Percentiles rank a stretch among this genome's conserved stretches.
Conservation (phyloP, 2,113 vertebrate species). For the Myrmecophaga tridactyla region DNA sequence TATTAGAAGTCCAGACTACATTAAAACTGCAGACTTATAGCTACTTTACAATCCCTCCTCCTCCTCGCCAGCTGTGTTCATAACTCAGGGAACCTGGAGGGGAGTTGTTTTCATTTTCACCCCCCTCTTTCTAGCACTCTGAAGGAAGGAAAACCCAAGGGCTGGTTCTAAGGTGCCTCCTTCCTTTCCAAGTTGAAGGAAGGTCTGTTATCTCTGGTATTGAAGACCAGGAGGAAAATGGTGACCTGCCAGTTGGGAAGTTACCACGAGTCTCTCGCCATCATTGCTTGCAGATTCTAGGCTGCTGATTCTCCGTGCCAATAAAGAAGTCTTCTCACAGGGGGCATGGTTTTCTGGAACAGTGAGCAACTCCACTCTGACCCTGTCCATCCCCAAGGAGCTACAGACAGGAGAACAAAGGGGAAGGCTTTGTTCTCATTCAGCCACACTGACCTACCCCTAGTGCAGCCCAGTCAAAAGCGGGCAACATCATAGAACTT, state of each 20-base stretch:
- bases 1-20: neutral
- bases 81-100: neutral
- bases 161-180: neutral
- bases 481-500: neutral
- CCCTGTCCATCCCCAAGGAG: neutral
- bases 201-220: neutral
- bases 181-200: neutral
- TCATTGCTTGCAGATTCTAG: neutral
- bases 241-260: neutral
- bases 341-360: neutral
- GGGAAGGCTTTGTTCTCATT: neutral
- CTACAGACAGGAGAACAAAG: neutral
- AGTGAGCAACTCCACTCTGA: neutral
- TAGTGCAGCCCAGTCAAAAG: neutral
- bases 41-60: neutral
- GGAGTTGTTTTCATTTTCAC: neutral
- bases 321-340: fast-evolving
- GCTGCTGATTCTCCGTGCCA: neutral
- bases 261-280: neutral
- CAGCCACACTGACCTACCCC: neutral
- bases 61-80: neutral
- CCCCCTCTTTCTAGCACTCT: neutral
- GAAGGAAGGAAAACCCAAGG: neutral
- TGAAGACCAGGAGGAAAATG: neutral
- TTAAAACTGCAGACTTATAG: neutral